Base-by-base conservation (phyloP, 2,797 vertebrate genomes). In the Nothura maculosa region DNA sequence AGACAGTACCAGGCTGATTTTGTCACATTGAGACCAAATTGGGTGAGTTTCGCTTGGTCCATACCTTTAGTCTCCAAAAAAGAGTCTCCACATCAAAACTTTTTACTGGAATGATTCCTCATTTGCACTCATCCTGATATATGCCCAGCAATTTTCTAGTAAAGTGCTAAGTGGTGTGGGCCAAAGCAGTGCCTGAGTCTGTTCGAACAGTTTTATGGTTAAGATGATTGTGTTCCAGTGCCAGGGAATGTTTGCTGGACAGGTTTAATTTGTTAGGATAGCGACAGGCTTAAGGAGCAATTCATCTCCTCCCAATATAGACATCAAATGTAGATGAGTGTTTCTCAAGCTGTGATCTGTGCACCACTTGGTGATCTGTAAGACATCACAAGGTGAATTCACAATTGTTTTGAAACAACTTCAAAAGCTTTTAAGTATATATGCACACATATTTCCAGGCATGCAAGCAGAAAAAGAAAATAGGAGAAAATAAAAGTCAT, bases 331-430 rank as follows among this genome's bases (percentile, higher is more conserved):
- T 69, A 83, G 66, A 83, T 75, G 4, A 81, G 62, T 64, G 28
- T 90, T 95, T 93, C 62, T 87, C 50, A 75, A n/a, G 25, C 58
- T 91, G 61, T 64, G 73, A 66, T 84, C 47, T 81, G 76, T 62
- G 54, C 60, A 62, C 58, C 10, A 12, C 85, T 91, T 95, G 55
- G 61, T 92, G 50, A 66, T 85, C 38, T 87, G 73, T 81, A 91
- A 94, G 76, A 78, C 54, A 91, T 89, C 55, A 91, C 69, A 73
- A 95, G 45, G 74, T 89, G 67, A 79, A 76, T 94, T 92, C 83
- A 81, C 28, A 55, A 52, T 52, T 81, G 50, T 81, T 91, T 85
- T 84, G 80, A 86, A 93, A 40, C 55, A 73, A 12, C 17, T 50
- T 93, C 74, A 57, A 92, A 81, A 84, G 50, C 64, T 78, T 78